phyloP scores from a whole-genome alignment of 2,113 vertebrate genomes.

The Haemorhous mexicanus region DNA sequence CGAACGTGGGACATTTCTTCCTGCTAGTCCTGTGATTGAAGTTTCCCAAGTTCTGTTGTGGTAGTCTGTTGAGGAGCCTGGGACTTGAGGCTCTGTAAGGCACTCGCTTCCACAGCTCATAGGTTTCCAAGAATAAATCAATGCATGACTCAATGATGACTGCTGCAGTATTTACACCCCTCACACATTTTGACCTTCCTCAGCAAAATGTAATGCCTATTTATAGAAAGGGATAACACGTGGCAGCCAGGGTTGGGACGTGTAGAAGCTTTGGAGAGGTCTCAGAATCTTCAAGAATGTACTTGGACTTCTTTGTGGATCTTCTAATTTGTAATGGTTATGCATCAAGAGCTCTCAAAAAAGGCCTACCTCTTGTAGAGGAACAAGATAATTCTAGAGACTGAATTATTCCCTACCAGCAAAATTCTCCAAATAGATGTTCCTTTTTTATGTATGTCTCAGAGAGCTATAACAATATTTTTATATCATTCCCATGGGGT shows the following conservation, averaged over 20 bases:
- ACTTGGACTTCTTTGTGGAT: background rate
- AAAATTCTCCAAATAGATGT: background rate
- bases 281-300: background rate
- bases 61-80: background rate
- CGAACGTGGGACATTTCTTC: background rate
- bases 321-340: background rate
- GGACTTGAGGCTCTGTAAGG: background rate
- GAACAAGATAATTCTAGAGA: background rate
- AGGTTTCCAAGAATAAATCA: constrained; percentile 60
- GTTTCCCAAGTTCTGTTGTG: background rate
- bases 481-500: background rate
- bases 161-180: constrained; percentile 40
- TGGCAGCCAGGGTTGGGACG: background rate
- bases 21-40: background rate
- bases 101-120: background rate
- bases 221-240: constrained; percentile 11
- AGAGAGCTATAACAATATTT: background rate
- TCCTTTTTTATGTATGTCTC: background rate
- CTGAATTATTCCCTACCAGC: rapidly evolving
- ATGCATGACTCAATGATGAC: constrained; percentile 47
- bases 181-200: constrained; percentile 44
- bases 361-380: background rate
- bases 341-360: background rate
- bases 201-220: constrained; percentile 43
- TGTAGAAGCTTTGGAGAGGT: background rate